Percentiles rank a stretch among this genome's conserved stretches.
These are phyloP conservation scores for Rhincodon typus DNA, from an alignment of 2,797 vertebrate species.

Conservation along the genomic window DNA sequence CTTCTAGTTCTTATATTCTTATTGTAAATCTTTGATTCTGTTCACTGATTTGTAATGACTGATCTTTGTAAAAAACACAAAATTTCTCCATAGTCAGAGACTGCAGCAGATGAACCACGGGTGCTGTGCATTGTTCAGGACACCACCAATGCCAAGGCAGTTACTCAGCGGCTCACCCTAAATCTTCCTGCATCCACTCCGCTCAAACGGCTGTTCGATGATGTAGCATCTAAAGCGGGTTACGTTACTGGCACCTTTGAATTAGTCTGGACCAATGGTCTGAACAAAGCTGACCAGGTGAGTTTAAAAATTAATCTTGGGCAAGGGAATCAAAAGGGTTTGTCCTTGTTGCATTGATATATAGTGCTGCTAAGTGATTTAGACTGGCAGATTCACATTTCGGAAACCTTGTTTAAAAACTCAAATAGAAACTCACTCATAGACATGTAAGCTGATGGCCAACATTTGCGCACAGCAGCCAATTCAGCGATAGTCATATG, in stretches of 20 bases:
- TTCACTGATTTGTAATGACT: not conserved
- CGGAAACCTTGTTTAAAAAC: not conserved
- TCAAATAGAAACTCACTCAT: not conserved
- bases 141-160: slow-evolving; percentile 82
- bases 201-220: slow-evolving; percentile 75
- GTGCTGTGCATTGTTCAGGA: slow-evolving; percentile 97
- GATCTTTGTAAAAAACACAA: not conserved
- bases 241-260: slow-evolving; percentile 84
- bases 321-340: not conserved
- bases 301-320: slow-evolving; percentile 40
- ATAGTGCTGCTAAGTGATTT: not conserved
- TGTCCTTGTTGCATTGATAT: not conserved
- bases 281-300: slow-evolving; percentile 64
- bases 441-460: not conserved
- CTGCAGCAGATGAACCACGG: slow-evolving; percentile 91
- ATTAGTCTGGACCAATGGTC: slow-evolving; percentile 72
- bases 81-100: slow-evolving; percentile 75
- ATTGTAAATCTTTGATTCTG: not conserved
- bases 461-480: not conserved
- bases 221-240: slow-evolving; percentile 86
- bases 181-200: slow-evolving; percentile 91
- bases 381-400: not conserved
- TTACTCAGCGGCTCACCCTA: slow-evolving; percentile 82
- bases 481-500: not conserved
- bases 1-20: not conserved